Percentiles rank a stretch among this genome's conserved stretches.
Evolutionary conservation across 2,888 invertebrate genomes (phyloP).

Genomic region (Megaustenia siamemsis): DNA sequence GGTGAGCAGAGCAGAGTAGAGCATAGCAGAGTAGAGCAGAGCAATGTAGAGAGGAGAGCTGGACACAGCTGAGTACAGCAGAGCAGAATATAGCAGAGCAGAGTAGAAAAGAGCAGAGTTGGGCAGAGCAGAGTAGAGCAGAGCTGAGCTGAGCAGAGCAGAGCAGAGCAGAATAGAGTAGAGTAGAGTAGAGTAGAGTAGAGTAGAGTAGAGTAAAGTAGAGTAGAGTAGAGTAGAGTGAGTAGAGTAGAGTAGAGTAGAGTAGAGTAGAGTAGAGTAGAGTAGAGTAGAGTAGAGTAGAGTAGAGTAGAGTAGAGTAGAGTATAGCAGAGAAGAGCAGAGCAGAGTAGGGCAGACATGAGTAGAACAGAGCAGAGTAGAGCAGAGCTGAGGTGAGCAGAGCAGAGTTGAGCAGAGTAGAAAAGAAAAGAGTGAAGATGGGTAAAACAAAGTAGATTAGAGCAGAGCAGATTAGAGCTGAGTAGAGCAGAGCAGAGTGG

Average conservation of each 20-base stretch:
- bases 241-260: not conserved
- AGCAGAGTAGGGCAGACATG: too few relatives aligned
- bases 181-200: too few relatives aligned
- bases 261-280: not conserved
- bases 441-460: too few relatives aligned
- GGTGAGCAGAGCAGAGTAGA: slow-evolving; percentile 11
- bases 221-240: too few relatives aligned
- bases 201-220: too few relatives aligned
- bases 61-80: not conserved
- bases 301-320: slow-evolving; percentile 3
- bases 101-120: not conserved
- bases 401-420: slow-evolving; percentile 1
- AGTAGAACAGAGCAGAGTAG: slow-evolving; percentile 12
- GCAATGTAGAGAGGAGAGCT: not conserved
- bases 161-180: too few relatives aligned
- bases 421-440: not conserved
- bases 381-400: not conserved
- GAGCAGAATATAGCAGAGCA: not conserved
- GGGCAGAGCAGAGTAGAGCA: not conserved
- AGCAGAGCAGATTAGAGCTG: too few relatives aligned
- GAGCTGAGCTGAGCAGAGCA: too few relatives aligned
- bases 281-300: not conserved
- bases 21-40: slow-evolving; percentile 18
- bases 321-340: too few relatives aligned
- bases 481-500: not conserved